Percentiles rank a stretch among this genome's conserved stretches.
phyloP scores from a whole-genome alignment of 2,113 vertebrate genomes.

The Perognathus longimembris region DNA sequence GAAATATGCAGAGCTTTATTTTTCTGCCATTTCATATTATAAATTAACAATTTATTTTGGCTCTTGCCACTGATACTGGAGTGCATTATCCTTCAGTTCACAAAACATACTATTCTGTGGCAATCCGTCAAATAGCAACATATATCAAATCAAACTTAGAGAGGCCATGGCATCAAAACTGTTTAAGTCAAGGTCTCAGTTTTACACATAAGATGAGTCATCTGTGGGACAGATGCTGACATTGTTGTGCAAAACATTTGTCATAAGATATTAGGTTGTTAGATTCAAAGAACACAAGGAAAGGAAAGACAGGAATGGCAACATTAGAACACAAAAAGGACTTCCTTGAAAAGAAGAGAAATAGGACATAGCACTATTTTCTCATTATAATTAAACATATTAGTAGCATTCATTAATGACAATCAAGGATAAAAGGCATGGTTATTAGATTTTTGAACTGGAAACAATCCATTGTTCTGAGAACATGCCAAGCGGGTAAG shows the following conservation, averaged over 20 bases:
- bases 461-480: not conserved
- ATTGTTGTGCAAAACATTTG: constrained; percentile 4
- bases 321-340: not conserved
- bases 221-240: not conserved
- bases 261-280: constrained; percentile 3
- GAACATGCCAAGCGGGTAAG: not conserved
- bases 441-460: not conserved
- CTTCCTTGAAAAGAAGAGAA: not conserved
- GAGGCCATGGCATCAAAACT: not conserved
- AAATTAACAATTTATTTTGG: not conserved
- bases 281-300: not conserved
- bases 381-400: not conserved
- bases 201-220: not conserved
- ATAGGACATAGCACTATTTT: not conserved
- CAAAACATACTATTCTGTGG: not conserved
- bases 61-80: not conserved
- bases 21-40: constrained; percentile 2
- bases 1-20: not conserved
- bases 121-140: not conserved
- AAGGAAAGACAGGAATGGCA: not conserved
- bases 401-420: not conserved
- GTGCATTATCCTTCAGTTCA: not conserved
- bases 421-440: not conserved
- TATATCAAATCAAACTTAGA: not conserved
- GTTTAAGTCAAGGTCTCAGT: not conserved